phyloP scores from a whole-genome alignment of 2,797 vertebrate species.

The Poliocrania exsul region DNA sequence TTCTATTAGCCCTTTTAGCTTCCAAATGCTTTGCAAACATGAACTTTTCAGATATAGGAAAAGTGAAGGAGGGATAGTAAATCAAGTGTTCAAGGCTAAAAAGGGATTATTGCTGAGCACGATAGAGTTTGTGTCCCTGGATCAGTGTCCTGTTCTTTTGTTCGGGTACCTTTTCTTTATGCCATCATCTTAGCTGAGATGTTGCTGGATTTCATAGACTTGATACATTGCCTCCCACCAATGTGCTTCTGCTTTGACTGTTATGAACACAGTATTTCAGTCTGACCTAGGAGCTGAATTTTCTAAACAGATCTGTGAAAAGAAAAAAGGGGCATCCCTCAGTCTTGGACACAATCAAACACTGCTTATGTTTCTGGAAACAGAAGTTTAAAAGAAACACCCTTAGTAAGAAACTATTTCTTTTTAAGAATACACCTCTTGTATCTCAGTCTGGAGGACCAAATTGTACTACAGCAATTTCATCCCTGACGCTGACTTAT shows the following conservation, averaged over 20 bases:
- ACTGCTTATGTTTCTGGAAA: not conserved
- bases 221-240: not conserved
- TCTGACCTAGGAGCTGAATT: not conserved
- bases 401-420: not conserved
- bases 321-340: not conserved
- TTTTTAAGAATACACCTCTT: not conserved
- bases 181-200: not conserved
- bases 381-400: not conserved
- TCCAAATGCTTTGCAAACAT: conserved; percentile 19
- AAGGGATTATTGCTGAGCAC: not conserved
- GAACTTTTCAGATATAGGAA: not conserved
- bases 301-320: not conserved
- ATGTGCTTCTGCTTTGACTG: not conserved
- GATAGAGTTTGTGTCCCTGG: not conserved
- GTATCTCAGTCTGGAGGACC: not conserved
- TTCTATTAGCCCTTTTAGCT: not conserved
- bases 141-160: not conserved
- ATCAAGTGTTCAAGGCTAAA: not conserved
- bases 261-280: not conserved
- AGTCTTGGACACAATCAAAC: not conserved
- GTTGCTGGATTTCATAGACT: not conserved
- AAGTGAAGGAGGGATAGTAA: not conserved
- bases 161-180: not conserved
- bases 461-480: not conserved
- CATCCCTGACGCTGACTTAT: not conserved